Evolutionary conservation across 2,797 vertebrate genomes (phyloP).

Genomic region (Xerus rutilus): DNA sequence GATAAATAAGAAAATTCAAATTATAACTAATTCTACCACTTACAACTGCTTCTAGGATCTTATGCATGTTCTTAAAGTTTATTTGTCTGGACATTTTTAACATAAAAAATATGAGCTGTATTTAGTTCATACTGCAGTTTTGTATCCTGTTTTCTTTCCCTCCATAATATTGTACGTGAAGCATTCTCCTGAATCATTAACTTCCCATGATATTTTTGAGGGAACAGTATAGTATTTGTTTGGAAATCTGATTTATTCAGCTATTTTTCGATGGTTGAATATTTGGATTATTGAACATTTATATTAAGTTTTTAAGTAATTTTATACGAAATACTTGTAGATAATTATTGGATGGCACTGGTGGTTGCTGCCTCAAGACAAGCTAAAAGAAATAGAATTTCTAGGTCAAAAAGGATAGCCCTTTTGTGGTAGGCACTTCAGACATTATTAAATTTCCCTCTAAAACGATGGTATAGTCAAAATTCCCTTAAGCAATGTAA

Average conservation of each 20-base stretch:
- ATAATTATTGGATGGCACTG: neutral
- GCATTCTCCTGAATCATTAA: neutral
- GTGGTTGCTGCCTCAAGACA: neutral
- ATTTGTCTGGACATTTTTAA: neutral
- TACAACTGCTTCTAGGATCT: neutral
- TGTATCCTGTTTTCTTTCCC: neutral
- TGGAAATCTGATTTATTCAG: neutral
- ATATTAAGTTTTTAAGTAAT: neutral
- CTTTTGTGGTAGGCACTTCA: neutral
- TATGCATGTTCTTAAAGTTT: neutral
- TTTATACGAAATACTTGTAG: neutral
- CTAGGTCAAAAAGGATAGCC: neutral
- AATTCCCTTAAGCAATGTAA: neutral
- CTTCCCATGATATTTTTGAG: neutral
- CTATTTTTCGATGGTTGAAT: neutral
- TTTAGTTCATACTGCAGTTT: neutral
- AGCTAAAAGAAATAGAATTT: neutral
- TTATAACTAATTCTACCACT: neutral
- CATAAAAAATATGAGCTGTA: neutral
- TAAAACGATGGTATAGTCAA: neutral
- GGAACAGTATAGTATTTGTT: neutral
- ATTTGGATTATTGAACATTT: constrained; percentile 8
- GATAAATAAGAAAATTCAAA: neutral
- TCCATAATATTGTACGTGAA: neutral
- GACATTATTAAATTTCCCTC: neutral